Evolutionary conservation across 2,888 invertebrate species (phyloP), one percentile per base, ranked within the genome.

Genomic region (Polydrusus pterygomalis): DNA sequence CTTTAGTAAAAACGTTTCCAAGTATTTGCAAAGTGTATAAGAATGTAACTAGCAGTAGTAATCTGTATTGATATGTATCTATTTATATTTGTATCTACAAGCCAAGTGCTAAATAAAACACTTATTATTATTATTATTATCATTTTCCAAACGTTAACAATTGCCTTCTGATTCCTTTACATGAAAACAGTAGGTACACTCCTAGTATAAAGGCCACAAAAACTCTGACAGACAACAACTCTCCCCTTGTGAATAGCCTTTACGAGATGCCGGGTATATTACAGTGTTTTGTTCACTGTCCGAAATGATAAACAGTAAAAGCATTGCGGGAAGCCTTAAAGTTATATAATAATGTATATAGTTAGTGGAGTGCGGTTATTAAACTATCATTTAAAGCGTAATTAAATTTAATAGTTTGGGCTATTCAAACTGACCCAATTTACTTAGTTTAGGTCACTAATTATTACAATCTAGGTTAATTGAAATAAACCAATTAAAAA

Each of bases 281-380:
- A 51, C 18, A 20, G 25, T 51, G 11, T 25, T 51, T 51, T 51
- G 51, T 51, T 51, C 2, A 51, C 25, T 51, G 11, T 51, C 25
- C 20, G 6, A 25, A 51, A 51, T 51, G 51, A 51, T 25, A 25
- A n/a, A 51, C 51, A 20, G 25, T 51, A 51, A 51, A 51, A 51
- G 51, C 51, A 18, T 51, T 51, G 20, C 51, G 11, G 25, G n/a
- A 13, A 20, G 11, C 10, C 18, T 51, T 51, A 51, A 20, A 51
- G 51, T 51, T 51, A 51, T 51, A 20, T 51, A 25, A 20, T 51
- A 51, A 51, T 25, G 11, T 6, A 1, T 25, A 25, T 25, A 25
- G 20, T 51, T 11, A n/a, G 11, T 51, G 10, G 1, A n/a, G 11
- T 51, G 10, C 9, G 20, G 51, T 51, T 47, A 47, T 47, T 17